phyloP scores from a whole-genome alignment of 2,797 vertebrate species.

The Gorsachius magnificus region DNA sequence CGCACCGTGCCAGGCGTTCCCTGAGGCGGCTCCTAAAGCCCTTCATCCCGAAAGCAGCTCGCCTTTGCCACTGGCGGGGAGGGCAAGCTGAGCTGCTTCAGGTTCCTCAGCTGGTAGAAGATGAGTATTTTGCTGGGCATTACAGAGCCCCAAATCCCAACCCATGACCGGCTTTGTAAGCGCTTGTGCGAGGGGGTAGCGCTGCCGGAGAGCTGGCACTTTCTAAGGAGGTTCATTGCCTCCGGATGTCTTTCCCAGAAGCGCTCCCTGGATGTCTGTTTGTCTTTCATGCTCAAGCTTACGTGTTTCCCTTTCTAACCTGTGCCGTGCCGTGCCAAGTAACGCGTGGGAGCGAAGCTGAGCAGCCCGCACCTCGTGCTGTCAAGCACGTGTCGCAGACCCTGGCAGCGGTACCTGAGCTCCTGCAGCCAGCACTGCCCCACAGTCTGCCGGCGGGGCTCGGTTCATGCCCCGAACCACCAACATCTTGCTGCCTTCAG shows the following conservation, averaged over 20 bases:
- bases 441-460: accelerated
- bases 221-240: neutral
- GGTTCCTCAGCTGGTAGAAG: neutral
- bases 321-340: neutral
- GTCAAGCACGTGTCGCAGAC: no score
- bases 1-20: neutral
- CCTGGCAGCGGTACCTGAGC: neutral
- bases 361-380: neutral
- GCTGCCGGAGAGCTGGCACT: no score
- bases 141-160: neutral
- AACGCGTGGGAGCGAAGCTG: neutral
- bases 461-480: neutral
- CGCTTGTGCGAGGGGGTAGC: neutral
- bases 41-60: neutral
- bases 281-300: neutral
- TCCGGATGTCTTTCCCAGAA: neutral
- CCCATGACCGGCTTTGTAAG: accelerated
- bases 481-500: neutral
- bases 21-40: neutral
- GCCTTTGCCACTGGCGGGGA: neutral
- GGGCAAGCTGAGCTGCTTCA: neutral
- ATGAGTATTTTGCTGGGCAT: neutral
- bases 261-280: neutral
- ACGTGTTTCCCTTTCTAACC: neutral
- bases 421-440: neutral